Evolutionary conservation across 2,797 vertebrate genomes (phyloP), one percentile per base, ranked within the genome.

Genomic region (Cheirogaleus major): DNA sequence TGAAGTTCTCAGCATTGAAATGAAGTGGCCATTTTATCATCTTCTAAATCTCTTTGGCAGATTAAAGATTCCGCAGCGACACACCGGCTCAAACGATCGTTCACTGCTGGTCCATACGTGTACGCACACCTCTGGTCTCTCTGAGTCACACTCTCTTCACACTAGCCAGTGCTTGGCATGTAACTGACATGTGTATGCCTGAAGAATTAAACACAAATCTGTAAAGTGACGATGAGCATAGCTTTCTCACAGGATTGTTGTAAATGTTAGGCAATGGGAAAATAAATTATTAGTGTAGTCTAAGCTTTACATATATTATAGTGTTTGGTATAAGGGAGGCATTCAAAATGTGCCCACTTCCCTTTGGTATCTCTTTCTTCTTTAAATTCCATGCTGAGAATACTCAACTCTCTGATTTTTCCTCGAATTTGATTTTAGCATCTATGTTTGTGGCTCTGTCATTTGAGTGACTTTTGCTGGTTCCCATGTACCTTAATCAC

Each of bases 171-270:
- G 32, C 43, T 91, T 88, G 38, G 32, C n/a, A 32, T 30, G 20
- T 52, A 78, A 63, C 35, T 48, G 75, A 12, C 14, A 92, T 88
- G 75, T 45, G 11, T 45, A 76, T 90, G 27, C 72, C 70, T 95
- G 55, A 45, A 85, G 48, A 97, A 91, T 1, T 95, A 11, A 96
- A 88, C 84, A 23, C 2, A 91, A 79, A 76, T 61, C 25, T 95
- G 41, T 83, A 48, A 82, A 83, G 80, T 89, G 55, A 72, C 17
- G 0, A 30, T 70, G 35, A 92, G 57, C 32, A 65, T 50, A 89
- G 30, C 17, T 87, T 90, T 79, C 32, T 90, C 43, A 41, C 4
- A 70, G 59, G 17, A 63, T n/a, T 79, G 10, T 45, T 41, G 27
- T 80, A 27, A 61, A 15, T 20, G 2, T 23, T 59, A 32, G 18